phyloP scores from a whole-genome alignment of 2,113 vertebrate species.

The Cynopterus brachyotis region DNA sequence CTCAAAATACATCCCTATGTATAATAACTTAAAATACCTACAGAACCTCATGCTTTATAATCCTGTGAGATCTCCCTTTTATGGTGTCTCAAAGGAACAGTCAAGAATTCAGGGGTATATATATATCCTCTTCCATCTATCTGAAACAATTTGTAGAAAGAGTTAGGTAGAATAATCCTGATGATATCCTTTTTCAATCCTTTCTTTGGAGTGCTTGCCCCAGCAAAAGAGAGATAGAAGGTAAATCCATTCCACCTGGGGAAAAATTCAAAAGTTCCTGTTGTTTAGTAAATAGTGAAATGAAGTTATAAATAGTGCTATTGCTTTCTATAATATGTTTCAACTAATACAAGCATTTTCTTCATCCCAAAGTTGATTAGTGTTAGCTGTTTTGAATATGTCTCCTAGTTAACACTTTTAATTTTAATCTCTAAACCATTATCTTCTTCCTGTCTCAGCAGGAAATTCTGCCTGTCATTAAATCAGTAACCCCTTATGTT shows the following conservation, averaged over 20 bases:
- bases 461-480: constrained; percentile 60
- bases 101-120: background rate
- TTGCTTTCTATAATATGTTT: background rate
- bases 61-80: background rate
- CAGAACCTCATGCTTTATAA: background rate
- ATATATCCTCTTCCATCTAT: background rate
- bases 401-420: constrained; percentile 10
- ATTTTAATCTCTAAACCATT: constrained; percentile 52
- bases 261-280: background rate
- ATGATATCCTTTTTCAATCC: background rate
- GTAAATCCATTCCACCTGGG: background rate
- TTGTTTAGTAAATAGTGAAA: background rate
- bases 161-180: background rate
- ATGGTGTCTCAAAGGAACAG: constrained; percentile 18
- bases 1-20: background rate
- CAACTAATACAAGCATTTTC: background rate
- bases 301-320: background rate
- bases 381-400: background rate
- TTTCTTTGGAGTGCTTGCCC: background rate
- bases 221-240: background rate
- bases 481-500: constrained; percentile 54
- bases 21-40: background rate
- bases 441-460: constrained; percentile 44
- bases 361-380: background rate
- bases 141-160: background rate